Evolutionary conservation across 2,113 vertebrate species (phyloP).

Genomic region (Indicator maculatus): DNA sequence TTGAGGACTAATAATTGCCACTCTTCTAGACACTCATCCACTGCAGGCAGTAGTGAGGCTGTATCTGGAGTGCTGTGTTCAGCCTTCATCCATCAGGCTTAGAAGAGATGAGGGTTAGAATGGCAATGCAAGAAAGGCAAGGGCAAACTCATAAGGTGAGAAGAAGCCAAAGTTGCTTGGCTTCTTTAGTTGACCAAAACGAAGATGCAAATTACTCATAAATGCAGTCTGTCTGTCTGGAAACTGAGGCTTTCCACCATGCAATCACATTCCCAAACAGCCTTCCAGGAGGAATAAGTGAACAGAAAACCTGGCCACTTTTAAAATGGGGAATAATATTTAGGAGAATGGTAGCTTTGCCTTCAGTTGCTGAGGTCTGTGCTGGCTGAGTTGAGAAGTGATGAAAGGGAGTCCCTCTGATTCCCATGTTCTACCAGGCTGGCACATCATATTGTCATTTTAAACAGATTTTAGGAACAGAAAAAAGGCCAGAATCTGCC

Average conservation of each 20-base stretch:
- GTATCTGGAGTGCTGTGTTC: not conserved
- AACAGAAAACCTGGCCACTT: not conserved
- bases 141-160: not conserved
- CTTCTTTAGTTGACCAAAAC: not conserved
- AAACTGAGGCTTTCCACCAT: not conserved
- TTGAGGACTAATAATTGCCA: not conserved
- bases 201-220: not conserved
- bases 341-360: not conserved
- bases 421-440: not conserved
- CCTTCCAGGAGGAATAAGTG: not conserved
- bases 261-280: not conserved
- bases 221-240: not conserved
- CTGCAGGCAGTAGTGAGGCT: not conserved
- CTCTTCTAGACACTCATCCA: not conserved
- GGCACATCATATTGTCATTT: constrained; percentile 45
- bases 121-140: not conserved
- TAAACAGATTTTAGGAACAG: constrained; percentile 29
- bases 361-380: not conserved
- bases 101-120: not conserved
- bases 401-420: constrained; percentile 26
- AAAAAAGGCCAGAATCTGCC: constrained; percentile 35
- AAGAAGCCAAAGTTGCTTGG: not conserved
- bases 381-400: not conserved
- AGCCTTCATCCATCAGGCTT: not conserved
- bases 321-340: not conserved